Base-by-base conservation (phyloP, 2,113 vertebrate species). In the Halcyon malimbica region DNA sequence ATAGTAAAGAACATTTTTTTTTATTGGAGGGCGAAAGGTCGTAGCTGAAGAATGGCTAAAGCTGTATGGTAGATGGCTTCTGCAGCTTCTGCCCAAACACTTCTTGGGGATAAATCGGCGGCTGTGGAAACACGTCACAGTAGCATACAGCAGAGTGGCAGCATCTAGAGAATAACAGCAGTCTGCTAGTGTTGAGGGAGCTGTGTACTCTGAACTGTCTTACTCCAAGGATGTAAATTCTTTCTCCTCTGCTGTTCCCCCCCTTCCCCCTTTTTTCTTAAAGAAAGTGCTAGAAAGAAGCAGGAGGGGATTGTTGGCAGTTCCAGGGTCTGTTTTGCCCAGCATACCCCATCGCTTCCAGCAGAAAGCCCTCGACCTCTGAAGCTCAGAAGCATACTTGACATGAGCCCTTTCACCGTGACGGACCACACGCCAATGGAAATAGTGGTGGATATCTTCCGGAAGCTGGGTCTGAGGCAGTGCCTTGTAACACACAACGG, bases 361-460 rank as follows among this genome's bases (percentile, higher is more conserved):
- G 99, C 99, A 14, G 99, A 99, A 98, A 99, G 99, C 87, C 99
- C 99, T 29, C 98, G 99, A 10, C 99, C 99, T 15, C 94, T 99
- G 96, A 99, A 99, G 81, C 99, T 99, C 23, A 98, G 99, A 97
- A 99, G 99, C 98, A 99, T 99, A 93, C 98, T 99, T 73, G 99
- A 99, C 95, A 99, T 99, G 99, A 99, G 99, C 96, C 99, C 99
- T 68, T 99, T 99, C 97, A 99, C 99, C 13, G 99, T 99, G 97
- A 99, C 99, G 9, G 99, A 99, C 98, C 99, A 99, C 97, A 99
- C 99, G 4, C 99, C 99, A 39, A 99, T 99, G 99, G 99, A 99
- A 98, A 99, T 99, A 23, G 99, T 99, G 97, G 99, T 99, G 97
- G 99, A 99, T 97, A 99, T 99, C 96, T 99, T 99, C 98, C 98